Base-by-base conservation (phyloP, 2,888 invertebrate genomes). In the Amitus sp. region DNA sequence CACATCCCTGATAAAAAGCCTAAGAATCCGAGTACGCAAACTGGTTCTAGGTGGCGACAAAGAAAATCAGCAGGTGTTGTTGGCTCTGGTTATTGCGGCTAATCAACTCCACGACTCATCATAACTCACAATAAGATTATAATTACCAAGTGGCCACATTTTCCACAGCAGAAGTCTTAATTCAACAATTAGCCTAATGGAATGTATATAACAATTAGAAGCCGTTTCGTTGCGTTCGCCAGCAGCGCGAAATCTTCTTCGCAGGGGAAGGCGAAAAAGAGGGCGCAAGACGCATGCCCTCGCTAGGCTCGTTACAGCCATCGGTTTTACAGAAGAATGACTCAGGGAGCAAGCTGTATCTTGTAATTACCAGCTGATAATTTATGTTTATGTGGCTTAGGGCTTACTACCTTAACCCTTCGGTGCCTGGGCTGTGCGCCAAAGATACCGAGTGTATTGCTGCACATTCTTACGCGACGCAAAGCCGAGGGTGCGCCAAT, bases 351-450 rank as follows among this genome's bases (percentile, higher is more conserved):
- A 63, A n/a, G 69, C 69, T 77, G 79, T 81, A 79, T 80, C 78
- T 80, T 76, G 82, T 82, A 82, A 82, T 82, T 82, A 82, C 82
- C 80, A 81, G 77, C 80, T 81, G 81, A 82, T 82, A 82, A 82
- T 82, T 82, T 82, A 81, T 82, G 82, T 82, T 81, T 82, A 82
- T 81, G 80, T 75, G 80, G 74, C 76, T 67, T 68, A 70, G 58
- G 70, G 75, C 73, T 76, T 72, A 74, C 71, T 70, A 59, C 59
- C 75, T 79, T 77, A 78, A 80, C 80, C 80, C 77, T 80, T 80
- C 78, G 65, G 69, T 67, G 50, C 47, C 62, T 55, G 59, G 65
- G 67, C 67, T 65, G 54, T 52, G 71, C 62, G 61, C 49, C 15
- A 40, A 59, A 57, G 56, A 65, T 61, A 61, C 68, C 56, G 71